These are phyloP conservation scores for Gandaritis pyraliata DNA, from an alignment of 2,888 invertebrate genomes.

Conservation along the genomic window DNA sequence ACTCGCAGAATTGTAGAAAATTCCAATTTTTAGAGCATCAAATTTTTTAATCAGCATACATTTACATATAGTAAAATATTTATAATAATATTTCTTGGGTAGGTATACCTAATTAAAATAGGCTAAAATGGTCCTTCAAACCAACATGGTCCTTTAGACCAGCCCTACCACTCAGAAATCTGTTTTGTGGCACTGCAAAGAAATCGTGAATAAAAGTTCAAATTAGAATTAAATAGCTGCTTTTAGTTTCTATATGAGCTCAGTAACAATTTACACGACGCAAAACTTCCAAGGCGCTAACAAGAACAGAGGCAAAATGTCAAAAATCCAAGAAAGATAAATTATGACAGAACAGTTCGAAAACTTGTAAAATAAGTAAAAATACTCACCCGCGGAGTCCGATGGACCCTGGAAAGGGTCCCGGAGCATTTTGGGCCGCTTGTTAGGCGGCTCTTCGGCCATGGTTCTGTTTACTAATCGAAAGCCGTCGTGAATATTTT, in stretches of 20 bases:
- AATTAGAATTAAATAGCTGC: constrained; percentile 5
- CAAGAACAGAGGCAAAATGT: constrained; percentile 77
- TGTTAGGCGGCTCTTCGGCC: constrained; percentile 98
- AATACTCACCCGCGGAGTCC: constrained; percentile 90
- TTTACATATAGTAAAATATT: too few species aligned
- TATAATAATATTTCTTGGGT: too few species aligned
- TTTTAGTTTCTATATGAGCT: constrained; percentile 26
- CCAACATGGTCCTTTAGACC: neutral
- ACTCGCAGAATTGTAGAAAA: constrained; percentile 17
- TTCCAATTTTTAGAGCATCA: neutral
- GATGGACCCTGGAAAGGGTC: constrained; percentile 92
- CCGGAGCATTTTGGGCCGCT: constrained; percentile 96
- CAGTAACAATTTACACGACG: constrained; percentile 76
- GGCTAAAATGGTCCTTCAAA: too few species aligned
- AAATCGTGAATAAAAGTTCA: constrained; percentile 13
- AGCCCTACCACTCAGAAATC: neutral
- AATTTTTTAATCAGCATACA: neutral
- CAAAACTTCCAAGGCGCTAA: constrained; percentile 80
- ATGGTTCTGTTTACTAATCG: constrained; percentile 90
- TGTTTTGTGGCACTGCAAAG: constrained; percentile 1
- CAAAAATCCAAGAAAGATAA: constrained; percentile 75
- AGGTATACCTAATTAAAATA: too few species aligned
- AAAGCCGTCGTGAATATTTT: constrained; percentile 86
- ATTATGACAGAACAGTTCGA: constrained; percentile 74
- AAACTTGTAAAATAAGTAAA: constrained; percentile 69